Evolutionary conservation across 2,888 invertebrate genomes (phyloP).

Genomic region (Dioctria rufipes): DNA sequence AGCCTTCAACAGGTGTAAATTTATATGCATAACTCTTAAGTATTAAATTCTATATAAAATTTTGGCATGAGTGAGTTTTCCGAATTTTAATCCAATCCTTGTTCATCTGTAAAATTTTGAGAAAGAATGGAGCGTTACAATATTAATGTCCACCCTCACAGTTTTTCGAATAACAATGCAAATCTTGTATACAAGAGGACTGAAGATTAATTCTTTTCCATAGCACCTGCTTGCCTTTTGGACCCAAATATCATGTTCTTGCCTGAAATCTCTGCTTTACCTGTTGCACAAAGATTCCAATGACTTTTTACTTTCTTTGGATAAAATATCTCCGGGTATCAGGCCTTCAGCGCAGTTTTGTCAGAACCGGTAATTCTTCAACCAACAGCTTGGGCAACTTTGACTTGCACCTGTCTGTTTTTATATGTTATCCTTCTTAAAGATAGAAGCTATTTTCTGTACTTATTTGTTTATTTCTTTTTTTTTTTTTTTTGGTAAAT

Average conservation of each 20-base stretch:
- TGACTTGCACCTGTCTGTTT: slow-evolving; percentile 37
- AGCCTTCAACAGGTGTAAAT: no score
- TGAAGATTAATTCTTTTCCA: background rate
- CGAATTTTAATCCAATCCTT: no score
- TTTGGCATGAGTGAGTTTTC: no score
- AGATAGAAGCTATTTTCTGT: background rate
- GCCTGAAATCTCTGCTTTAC: slow-evolving; percentile 2
- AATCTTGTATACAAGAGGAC: background rate
- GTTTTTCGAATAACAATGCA: background rate
- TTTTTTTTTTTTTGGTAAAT: background rate
- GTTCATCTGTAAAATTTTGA: no score
- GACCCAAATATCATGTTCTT: background rate
- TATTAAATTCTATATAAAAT: no score
- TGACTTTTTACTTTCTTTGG: slow-evolving; percentile 21
- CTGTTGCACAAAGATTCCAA: slow-evolving; percentile 20
- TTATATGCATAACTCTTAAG: no score
- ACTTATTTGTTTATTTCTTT: background rate
- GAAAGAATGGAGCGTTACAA: no score
- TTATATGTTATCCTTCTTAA: background rate
- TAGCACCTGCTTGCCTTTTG: background rate
- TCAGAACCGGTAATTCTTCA: background rate
- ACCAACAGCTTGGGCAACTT: slow-evolving; percentile 25
- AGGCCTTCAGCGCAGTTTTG: background rate
- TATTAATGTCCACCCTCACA: no score
- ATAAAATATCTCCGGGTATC: background rate